Conservation (phyloP, 1,140 invertebrate species). For the Metopolophium dirhodum region DNA sequence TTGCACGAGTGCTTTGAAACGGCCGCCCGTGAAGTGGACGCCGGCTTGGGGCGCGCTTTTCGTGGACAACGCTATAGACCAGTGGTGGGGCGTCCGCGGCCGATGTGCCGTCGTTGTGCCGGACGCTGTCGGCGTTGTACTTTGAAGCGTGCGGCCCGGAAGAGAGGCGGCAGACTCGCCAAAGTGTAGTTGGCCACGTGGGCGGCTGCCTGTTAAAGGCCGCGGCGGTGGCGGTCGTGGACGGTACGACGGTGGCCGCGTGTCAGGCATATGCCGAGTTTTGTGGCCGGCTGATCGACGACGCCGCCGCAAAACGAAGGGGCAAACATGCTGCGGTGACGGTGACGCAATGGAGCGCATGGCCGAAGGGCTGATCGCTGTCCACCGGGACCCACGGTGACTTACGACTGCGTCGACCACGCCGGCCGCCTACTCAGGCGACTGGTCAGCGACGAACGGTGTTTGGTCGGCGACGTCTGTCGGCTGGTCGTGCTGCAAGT, state of each 20-base stretch:
- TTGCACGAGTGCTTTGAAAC: not conserved
- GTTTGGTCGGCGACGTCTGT: not conserved
- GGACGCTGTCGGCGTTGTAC: not conserved
- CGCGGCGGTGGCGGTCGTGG: not conserved
- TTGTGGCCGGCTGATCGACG: not conserved
- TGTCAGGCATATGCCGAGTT: not conserved
- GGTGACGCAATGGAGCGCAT: not conserved
- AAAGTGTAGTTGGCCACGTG: not conserved
- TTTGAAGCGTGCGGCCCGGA: not conserved
- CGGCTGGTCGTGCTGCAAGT: not conserved
- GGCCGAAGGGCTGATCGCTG: not conserved
- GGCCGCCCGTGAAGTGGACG: not conserved
- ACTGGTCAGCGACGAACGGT: not conserved
- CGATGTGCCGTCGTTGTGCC: not conserved
- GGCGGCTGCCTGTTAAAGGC: not conserved
- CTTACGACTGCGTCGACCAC: not conserved
- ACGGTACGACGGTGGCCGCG: not conserved
- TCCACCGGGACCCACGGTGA: not conserved
- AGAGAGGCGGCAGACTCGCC: too few species aligned
- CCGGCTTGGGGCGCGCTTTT: not conserved
- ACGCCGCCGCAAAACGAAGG: not conserved
- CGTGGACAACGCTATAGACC: not conserved
- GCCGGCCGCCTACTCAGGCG: not conserved
- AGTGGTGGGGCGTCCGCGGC: not conserved
- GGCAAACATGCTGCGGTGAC: not conserved